Conservation (phyloP, 2,797 vertebrate species). For the Rousettus madagascariensis region DNA sequence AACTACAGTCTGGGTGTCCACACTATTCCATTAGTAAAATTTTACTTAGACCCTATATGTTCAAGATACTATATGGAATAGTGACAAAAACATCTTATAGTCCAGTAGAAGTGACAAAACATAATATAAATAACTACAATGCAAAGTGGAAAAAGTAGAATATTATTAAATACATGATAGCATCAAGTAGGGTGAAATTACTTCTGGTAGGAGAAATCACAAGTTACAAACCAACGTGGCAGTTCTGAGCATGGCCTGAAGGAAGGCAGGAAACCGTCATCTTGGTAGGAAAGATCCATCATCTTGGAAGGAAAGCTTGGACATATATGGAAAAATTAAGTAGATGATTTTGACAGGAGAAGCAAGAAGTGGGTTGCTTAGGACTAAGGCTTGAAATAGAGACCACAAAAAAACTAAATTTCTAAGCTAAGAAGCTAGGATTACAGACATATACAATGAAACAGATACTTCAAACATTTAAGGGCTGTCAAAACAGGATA, state of each 20-base stretch:
- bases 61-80: not conserved
- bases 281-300: not conserved
- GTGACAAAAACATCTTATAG: not conserved
- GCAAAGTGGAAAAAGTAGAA: not conserved
- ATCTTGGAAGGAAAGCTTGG: not conserved
- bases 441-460: not conserved
- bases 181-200: not conserved
- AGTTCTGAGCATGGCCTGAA: not conserved
- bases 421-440: not conserved
- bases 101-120: not conserved
- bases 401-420: not conserved
- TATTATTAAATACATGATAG: not conserved
- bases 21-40: not conserved
- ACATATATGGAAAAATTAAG: not conserved
- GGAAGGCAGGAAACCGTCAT: not conserved
- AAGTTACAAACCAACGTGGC: not conserved
- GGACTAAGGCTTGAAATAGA: not conserved
- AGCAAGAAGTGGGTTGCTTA: not conserved
- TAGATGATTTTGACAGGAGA: not conserved
- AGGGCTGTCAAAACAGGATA: not conserved
- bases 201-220: not conserved
- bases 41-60: not conserved
- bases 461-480: not conserved
- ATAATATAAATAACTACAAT: not conserved
- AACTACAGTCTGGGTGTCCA: not conserved